Conservation (phyloP, 2,797 vertebrate species). For the Gambelia wislizenii region DNA sequence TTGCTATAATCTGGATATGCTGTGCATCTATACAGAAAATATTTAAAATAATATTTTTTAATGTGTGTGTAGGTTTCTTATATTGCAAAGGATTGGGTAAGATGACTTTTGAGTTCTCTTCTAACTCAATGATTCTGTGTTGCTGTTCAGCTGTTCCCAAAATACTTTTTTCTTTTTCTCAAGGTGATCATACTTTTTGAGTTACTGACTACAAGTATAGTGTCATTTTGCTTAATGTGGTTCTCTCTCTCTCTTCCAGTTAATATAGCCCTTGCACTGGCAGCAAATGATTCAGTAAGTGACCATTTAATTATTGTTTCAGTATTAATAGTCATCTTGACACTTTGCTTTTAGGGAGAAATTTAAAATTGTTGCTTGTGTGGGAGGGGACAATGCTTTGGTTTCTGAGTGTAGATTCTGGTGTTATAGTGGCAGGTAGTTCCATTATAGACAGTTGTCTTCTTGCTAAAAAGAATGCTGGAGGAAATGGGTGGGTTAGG, state of each 20-base stretch:
- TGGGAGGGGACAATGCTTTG: not conserved
- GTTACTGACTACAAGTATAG: slow-evolving; percentile 40
- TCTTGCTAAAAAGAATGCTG: not conserved
- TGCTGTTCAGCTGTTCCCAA: not conserved
- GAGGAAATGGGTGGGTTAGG: not conserved
- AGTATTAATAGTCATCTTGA: slow-evolving; percentile 8
- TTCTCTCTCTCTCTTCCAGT: slow-evolving; percentile 78
- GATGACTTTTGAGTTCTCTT: not conserved
- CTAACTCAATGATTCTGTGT: not conserved
- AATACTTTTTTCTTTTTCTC: not conserved
- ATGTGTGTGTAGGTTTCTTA: not conserved
- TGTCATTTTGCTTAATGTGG: slow-evolving; percentile 55
- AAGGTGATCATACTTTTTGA: slow-evolving; percentile 9
- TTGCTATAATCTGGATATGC: no score
- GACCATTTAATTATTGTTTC: slow-evolving; percentile 44
- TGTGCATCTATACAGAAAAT: no score
- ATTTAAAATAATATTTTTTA: no score
- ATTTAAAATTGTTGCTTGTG: not conserved
- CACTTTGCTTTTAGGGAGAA: not conserved
- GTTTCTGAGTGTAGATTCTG: not conserved
- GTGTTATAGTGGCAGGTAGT: not conserved
- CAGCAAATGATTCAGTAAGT: slow-evolving; percentile 89
- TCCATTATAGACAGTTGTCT: not conserved
- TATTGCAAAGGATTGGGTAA: not conserved
- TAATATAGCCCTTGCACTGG: slow-evolving; percentile 91